Evolutionary conservation across 2,797 vertebrate species (phyloP).

Genomic region (Gymnocypris eckloni): DNA sequence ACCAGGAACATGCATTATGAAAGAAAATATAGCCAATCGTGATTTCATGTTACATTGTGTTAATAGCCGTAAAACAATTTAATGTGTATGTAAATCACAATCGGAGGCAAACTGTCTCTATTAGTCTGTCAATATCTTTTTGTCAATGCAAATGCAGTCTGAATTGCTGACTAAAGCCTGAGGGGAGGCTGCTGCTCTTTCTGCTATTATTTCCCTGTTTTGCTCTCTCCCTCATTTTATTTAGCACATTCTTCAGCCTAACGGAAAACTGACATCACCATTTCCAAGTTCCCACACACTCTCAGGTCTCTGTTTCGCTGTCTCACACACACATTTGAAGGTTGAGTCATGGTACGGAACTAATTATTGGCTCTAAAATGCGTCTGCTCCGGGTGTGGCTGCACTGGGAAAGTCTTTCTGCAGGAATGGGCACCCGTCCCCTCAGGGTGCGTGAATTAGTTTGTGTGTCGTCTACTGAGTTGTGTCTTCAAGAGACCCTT

Average conservation of each 20-base stretch:
- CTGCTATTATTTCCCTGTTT: conserved; percentile 16
- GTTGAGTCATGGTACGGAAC: conserved; percentile 56
- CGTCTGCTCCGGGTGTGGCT: conserved; percentile 53
- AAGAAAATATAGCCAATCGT: not conserved
- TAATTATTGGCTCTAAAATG: conserved; percentile 42
- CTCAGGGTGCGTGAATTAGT: conserved; percentile 20
- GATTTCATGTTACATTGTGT: not conserved
- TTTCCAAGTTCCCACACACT: conserved; percentile 41
- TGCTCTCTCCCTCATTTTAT: conserved; percentile 15
- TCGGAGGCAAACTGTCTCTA: not conserved
- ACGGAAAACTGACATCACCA: conserved; percentile 61
- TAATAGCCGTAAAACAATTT: not conserved
- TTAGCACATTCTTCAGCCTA: conserved; percentile 46
- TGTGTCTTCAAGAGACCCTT: not conserved
- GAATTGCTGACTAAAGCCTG: conserved; percentile 7
- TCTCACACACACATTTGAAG: conserved; percentile 19
- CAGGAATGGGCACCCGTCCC: conserved; percentile 46
- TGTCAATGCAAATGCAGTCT: not conserved
- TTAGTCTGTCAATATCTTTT: not conserved
- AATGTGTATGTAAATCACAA: not conserved
- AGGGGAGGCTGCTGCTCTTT: not conserved
- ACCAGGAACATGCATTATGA: not conserved
- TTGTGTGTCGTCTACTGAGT: not conserved
- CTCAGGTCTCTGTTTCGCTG: not conserved
- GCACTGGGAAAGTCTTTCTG: conserved; percentile 48